These are phyloP conservation scores for Hydraecia micacea DNA, from an alignment of 2,888 invertebrate species.

Conservation along the genomic window DNA sequence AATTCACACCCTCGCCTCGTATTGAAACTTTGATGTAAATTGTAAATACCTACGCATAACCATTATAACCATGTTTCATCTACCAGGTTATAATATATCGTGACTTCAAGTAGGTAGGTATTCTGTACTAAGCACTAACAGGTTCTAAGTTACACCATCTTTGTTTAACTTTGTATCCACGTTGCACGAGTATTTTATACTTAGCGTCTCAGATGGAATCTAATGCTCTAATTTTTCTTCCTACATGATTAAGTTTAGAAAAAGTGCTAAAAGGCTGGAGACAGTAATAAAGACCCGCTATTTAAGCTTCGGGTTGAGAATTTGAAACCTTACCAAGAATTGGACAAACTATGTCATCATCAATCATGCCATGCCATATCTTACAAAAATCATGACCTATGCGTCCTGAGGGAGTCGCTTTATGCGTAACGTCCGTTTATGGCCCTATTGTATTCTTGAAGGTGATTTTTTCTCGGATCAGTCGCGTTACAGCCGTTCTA, in stretches of 20 bases:
- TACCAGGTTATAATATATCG: too few relatives aligned
- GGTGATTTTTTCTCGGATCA: too few relatives aligned
- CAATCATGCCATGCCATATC: background rate
- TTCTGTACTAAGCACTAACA: background rate
- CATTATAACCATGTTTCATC: background rate
- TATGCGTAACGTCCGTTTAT: too few relatives aligned
- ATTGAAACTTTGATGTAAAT: constrained; percentile 5
- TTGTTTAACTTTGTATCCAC: constrained; percentile 1
- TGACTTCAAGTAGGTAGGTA: background rate
- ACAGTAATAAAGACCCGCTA: too few relatives aligned
- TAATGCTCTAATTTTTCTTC: constrained; percentile 5
- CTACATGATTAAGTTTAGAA: constrained; percentile 13
- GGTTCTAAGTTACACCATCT: constrained; percentile 1
- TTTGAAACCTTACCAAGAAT: background rate
- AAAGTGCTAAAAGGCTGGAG: background rate
- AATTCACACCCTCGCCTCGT: background rate
- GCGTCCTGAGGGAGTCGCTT: too few relatives aligned
- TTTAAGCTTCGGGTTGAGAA: background rate
- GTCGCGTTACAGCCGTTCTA: too few relatives aligned
- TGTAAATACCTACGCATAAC: background rate
- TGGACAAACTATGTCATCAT: background rate
- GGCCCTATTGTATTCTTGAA: too few relatives aligned
- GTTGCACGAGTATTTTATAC: constrained; percentile 20
- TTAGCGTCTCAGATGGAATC: constrained; percentile 6
- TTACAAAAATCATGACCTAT: background rate